Conservation (phyloP, 2,113 vertebrate genomes). For the Gasterosteus aculeatus region DNA sequence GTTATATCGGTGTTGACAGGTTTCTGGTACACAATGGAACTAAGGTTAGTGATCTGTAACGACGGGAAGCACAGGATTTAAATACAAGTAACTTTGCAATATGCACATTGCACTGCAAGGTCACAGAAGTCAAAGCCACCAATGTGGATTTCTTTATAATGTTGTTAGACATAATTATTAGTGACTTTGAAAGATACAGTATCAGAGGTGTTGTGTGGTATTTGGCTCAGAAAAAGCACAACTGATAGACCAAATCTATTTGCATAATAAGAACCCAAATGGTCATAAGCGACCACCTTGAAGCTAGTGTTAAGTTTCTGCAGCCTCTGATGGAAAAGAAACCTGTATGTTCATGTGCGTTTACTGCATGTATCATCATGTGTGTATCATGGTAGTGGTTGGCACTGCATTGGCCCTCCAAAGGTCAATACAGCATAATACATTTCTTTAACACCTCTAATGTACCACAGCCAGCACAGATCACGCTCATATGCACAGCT, state of each 20-base stretch:
- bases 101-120: not conserved
- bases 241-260: not conserved
- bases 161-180: not conserved
- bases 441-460: slow-evolving; percentile 37
- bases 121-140: not conserved
- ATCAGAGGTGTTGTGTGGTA: not conserved
- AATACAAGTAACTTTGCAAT: not conserved
- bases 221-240: not conserved
- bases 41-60: not conserved
- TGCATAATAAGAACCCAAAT: not conserved
- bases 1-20: not conserved
- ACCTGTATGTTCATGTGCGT: slow-evolving; percentile 6
- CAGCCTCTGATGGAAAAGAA: slow-evolving; percentile 4
- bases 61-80: not conserved
- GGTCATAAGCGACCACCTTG: not conserved
- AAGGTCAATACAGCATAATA: slow-evolving; percentile 23
- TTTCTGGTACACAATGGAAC: not conserved
- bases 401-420: slow-evolving; percentile 3
- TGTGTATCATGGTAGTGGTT: not conserved
- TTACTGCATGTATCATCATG: slow-evolving; percentile 2
- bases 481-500: slow-evolving; percentile 8
- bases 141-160: not conserved
- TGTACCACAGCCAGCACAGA: not conserved
- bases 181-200: not conserved
- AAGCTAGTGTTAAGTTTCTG: not conserved